These are phyloP conservation scores for Peromyscus leucopus DNA, from an alignment of 2,113 vertebrate species.

Conservation along the genomic window DNA sequence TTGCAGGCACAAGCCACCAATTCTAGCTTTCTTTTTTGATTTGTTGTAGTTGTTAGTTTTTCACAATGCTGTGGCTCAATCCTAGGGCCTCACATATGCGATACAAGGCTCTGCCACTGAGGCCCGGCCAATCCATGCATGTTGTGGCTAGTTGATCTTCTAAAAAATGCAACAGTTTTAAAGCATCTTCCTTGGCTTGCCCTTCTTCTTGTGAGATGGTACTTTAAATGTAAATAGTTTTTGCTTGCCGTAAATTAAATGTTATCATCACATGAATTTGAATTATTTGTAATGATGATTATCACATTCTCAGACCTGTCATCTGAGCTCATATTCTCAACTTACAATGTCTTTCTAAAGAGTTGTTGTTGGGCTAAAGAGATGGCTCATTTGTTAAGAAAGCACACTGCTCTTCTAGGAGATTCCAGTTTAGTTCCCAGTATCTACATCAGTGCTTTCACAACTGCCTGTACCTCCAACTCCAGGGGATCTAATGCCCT, in stretches of 20 bases:
- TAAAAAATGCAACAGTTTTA: neutral
- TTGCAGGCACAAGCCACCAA: neutral
- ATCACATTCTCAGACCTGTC: neutral
- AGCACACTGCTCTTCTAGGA: neutral
- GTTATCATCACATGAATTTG: neutral
- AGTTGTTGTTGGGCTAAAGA: neutral
- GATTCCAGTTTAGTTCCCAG: neutral
- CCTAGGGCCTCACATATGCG: neutral
- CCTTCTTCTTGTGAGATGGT: neutral
- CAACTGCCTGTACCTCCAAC: neutral
- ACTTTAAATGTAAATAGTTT: neutral
- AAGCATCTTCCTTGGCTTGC: neutral
- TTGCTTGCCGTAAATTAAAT: neutral
- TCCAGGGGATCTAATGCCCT: neutral
- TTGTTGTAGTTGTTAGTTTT: neutral
- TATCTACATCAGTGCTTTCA: neutral
- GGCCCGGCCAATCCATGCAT: neutral
- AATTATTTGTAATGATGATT: neutral
- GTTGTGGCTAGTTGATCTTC: neutral
- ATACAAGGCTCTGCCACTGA: neutral
- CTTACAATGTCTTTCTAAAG: neutral
- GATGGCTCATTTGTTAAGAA: neutral
- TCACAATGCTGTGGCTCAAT: neutral
- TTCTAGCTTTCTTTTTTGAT: neutral
- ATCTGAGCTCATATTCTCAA: neutral